Evolutionary conservation across 1,140 invertebrate species (phyloP), one percentile per base, ranked within the genome.

Genomic region (Brachionus angularis): DNA sequence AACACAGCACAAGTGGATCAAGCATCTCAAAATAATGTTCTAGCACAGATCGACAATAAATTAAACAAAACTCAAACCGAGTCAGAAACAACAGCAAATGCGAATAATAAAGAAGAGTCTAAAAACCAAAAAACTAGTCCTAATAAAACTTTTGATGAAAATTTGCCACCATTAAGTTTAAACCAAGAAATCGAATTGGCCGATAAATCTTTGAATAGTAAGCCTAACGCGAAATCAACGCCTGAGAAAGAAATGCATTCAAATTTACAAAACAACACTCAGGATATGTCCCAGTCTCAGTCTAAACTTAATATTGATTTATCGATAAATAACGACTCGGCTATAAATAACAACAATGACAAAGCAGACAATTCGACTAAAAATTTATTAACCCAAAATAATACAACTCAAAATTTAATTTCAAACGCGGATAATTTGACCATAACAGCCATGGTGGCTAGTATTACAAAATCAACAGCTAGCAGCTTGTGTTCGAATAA

Each of bases 401-500:
- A 36, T 16, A 39, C 53, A 23, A 39, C 53, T 3, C 53, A 58
- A 4, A 39, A 39, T 58, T 39, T 58, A 21, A 58, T 21, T 42
- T 7, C 4, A 5, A 25, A 39, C 39, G 33, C 21, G 8, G 53
- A 58, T 23, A 58, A 23, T 23, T 36, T 58, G 14, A 58, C 53
- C 21, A 58, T 58, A 33, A 58, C 53, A 3, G 36, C 34, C n/a
- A 39, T 58, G 53, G 33, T 58, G 7, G 53, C 34, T 18, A 58
- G 53, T 25, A 58, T 58, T 29, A 58, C 34, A 25, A 23, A 21
- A 1, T 16, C n/a, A 25, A 33, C 33, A 12, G n/a, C n/a, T n/a
- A n/a, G n/a, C n/a, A n/a, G n/a, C n/a, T n/a, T n/a, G n/a, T n/a
- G n/a, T n/a, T n/a, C n/a, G n/a, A n/a, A n/a, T n/a, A 58, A 58